These are phyloP conservation scores for Calosoma granatense DNA, from an alignment of 1,140 invertebrate genomes.

Conservation along the genomic window DNA sequence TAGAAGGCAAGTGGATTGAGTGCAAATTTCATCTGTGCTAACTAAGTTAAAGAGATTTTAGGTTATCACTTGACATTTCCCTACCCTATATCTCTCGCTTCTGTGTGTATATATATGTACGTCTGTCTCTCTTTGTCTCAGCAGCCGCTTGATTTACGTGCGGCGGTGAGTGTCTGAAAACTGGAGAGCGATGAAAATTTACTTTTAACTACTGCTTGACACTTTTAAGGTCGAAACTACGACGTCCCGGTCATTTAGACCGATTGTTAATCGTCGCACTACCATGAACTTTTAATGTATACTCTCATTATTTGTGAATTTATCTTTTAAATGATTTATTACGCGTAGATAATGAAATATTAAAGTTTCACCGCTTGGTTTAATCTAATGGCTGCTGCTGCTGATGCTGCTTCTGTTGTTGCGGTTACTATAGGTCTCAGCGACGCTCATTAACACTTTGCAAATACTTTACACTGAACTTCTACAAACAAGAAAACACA, in stretches of 20 bases:
- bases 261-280: background rate
- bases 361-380: background rate
- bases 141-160: background rate
- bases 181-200: background rate
- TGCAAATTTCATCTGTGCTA: background rate
- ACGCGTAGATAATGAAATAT: slow-evolving; percentile 1
- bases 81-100: background rate
- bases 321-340: slow-evolving; percentile 3
- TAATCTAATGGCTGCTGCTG: too few species aligned
- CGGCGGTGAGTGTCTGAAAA: background rate
- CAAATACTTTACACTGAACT: too few species aligned
- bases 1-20: too few species aligned
- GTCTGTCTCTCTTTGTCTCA: background rate
- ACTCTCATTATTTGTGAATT: background rate
- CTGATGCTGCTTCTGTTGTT: too few species aligned
- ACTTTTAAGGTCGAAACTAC: background rate
- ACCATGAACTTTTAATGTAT: background rate
- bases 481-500: too few species aligned
- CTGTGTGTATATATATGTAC: too few species aligned
- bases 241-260: background rate
- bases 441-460: too few species aligned
- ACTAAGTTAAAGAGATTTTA: background rate
- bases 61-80: background rate
- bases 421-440: too few species aligned
- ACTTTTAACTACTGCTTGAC: background rate